Evolutionary conservation across 2,888 invertebrate genomes (phyloP).

Genomic region (Volucella zonaria): DNA sequence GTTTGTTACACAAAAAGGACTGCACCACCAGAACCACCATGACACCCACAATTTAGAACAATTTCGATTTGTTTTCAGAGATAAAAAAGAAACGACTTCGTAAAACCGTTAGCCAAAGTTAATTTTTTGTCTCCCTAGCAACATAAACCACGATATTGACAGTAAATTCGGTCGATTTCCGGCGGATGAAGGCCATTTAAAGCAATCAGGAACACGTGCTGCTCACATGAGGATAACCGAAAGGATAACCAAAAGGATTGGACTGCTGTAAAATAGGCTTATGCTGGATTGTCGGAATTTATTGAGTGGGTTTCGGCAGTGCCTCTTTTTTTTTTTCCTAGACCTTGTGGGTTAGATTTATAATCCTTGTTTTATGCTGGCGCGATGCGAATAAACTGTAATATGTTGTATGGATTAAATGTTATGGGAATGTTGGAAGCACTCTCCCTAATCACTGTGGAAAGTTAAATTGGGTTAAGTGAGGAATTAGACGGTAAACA

Average conservation of each 20-base stretch:
- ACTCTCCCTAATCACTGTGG: no score
- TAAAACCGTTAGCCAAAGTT: conserved; percentile 40
- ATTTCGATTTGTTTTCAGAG: conserved; percentile 15
- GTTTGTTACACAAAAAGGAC: neutral
- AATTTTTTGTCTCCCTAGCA: conserved; percentile 14
- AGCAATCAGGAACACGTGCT: conserved; percentile 42
- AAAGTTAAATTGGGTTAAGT: no score
- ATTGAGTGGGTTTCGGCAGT: neutral
- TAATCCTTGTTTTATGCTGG: no score
- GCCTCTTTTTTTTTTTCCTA: no score
- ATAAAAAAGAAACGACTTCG: conserved; percentile 33
- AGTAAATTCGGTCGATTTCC: conserved; percentile 33
- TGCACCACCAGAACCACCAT: neutral
- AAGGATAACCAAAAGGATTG: conserved; percentile 29
- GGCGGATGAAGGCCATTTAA: conserved; percentile 14
- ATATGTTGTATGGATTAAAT: no score
- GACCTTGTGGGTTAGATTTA: no score
- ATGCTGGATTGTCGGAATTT: conserved; percentile 14
- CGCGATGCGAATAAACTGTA: no score
- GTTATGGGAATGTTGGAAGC: no score
- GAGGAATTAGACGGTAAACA: no score
- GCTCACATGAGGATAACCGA: neutral
- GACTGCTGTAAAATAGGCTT: conserved; percentile 2
- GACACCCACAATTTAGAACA: neutral
- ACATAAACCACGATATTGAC: conserved; percentile 48